These are phyloP conservation scores for Platycercus adscitus DNA, from an alignment of 2,113 vertebrate species.

Conservation along the genomic window DNA sequence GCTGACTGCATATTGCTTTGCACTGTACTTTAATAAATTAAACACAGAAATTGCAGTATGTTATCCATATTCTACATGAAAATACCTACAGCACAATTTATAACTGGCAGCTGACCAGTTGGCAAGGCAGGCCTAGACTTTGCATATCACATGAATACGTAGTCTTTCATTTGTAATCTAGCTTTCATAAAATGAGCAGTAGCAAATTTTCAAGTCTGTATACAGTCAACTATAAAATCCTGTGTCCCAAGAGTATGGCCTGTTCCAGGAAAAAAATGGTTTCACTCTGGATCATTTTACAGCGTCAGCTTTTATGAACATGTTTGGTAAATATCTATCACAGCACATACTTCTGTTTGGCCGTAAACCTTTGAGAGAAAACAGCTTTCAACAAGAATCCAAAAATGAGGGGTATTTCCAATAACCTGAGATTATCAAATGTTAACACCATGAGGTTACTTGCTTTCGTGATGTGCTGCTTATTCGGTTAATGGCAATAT, in stretches of 20 bases:
- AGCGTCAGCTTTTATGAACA: background rate
- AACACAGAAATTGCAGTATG: slow-evolving; percentile 52
- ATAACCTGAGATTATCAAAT: background rate
- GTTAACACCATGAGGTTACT: accelerated
- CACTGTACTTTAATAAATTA: slow-evolving; percentile 52
- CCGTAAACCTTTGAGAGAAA: background rate
- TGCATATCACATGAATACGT: background rate
- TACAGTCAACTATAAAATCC: background rate
- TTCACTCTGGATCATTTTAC: background rate
- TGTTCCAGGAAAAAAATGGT: background rate
- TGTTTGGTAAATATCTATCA: background rate
- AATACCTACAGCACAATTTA: slow-evolving; percentile 51
- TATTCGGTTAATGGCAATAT: background rate
- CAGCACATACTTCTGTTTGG: background rate
- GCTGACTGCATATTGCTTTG: slow-evolving; percentile 38
- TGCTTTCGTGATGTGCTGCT: background rate
- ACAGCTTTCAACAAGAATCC: background rate
- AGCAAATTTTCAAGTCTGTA: slow-evolving; percentile 35
- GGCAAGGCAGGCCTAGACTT: slow-evolving; percentile 39
- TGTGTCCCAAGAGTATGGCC: background rate
- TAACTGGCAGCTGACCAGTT: slow-evolving; percentile 60
- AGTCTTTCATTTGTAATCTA: slow-evolving; percentile 8
- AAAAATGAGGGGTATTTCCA: background rate
- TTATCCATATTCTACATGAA: slow-evolving; percentile 43
- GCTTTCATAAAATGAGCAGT: slow-evolving; percentile 27